A percentile compares a stretch with the other conserved stretches of the same genome.
Conservation (phyloP, 2,888 invertebrate species). For the Elmis aenea region DNA sequence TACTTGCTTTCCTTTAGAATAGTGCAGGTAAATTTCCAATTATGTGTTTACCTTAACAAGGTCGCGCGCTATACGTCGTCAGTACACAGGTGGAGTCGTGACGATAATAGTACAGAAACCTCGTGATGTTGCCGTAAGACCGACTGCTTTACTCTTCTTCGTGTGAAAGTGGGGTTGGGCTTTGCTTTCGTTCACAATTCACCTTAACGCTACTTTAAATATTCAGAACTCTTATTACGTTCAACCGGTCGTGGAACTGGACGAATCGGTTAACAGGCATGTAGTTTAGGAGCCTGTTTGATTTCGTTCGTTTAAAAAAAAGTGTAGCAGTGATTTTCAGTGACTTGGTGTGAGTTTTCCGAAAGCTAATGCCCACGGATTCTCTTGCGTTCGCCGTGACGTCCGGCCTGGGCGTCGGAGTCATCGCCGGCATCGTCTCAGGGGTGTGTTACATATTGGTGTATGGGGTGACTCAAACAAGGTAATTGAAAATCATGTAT, state of each 20-base stretch:
- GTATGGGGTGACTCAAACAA: slow-evolving; percentile 51
- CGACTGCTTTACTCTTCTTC: slow-evolving; percentile 8
- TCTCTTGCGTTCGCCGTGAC: slow-evolving; percentile 51
- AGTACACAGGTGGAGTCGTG: slow-evolving; percentile 17
- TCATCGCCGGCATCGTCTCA: slow-evolving; percentile 63
- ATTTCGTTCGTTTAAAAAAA: no score
- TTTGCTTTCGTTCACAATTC: slow-evolving; percentile 8
- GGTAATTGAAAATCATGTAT: slow-evolving; percentile 52
- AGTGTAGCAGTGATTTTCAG: no score
- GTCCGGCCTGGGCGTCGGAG: slow-evolving; percentile 59
- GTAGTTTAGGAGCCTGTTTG: no score
- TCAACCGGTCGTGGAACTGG: no score
- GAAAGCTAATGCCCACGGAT: slow-evolving; percentile 56
- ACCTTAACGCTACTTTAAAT: no score
- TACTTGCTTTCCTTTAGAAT: slow-evolving; percentile 13
- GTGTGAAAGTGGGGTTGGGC: slow-evolving; percentile 13
- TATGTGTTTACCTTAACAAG: slow-evolving; percentile 24
- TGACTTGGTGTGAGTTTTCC: no score
- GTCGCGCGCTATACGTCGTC: slow-evolving; percentile 22
- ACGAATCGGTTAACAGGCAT: no score
- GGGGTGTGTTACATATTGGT: slow-evolving; percentile 63
- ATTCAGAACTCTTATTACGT: no score
- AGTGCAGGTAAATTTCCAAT: slow-evolving; percentile 17
- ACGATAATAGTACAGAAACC: slow-evolving; percentile 16
- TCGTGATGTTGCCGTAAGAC: slow-evolving; percentile 20